Evolutionary conservation across 2,113 vertebrate species (phyloP), one percentile per base, ranked within the genome.

Genomic region (Cheilinus undulatus): DNA sequence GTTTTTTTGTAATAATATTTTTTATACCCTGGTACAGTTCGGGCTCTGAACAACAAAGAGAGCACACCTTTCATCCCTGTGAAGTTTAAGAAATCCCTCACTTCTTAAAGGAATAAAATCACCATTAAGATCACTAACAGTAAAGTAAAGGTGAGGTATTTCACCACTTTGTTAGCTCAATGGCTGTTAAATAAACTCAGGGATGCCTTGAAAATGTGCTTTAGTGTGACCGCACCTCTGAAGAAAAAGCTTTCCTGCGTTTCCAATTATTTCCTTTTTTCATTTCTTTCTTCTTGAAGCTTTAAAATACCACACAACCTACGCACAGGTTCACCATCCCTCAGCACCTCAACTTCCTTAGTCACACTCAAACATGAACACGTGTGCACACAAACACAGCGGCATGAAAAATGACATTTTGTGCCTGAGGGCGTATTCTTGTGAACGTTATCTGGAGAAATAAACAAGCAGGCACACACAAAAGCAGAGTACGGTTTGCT

Each of bases 261-360:
- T 51, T 46, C 66, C 62, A 86, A 46, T 80, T 80, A 63, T 45
- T 76, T 63, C 42, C 26, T 85, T 50, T n/a, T 76, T 62, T 75
- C 20, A 67, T 72, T 65, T 34, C 45, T 72, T 65, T 34, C 45
- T 49, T 24, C 19, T 26, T 15, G 45, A 82, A 42, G 28, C 32
- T 30, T 51, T 20, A 64, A 13, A 71, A 62, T 26, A 54, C 13
- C 64, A 58, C 53, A 61, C 67, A 70, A 54, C 56, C 61, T 50
- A 77, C 43, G 22, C 70, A 67, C 65, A 78, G 51, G 46, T 72
- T 53, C 0, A 6, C 67, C 3, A 23, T 42, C 36, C 50, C 10
- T 73, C 22, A 28, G 30, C 65, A 57, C 57, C 36, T 34, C 32
- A 11, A 10, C 5, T 51, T 36, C 52, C n/a, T 28, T 43, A 26